Conservation (phyloP, 1,140 invertebrate genomes). For the Triops cancriformis region DNA sequence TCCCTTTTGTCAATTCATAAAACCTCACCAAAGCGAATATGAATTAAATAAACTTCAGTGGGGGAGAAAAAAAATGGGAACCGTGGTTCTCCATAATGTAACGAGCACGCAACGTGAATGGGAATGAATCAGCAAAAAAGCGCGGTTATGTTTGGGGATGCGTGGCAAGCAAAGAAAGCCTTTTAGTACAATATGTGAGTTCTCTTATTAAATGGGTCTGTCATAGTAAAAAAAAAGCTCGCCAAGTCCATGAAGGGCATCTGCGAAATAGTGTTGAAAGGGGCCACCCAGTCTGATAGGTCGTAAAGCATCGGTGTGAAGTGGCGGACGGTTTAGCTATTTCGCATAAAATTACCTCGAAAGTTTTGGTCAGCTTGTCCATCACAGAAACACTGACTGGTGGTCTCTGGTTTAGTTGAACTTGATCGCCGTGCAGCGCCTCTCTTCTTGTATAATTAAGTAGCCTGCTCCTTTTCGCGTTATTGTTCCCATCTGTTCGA, state of each 20-base stretch:
- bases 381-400: background rate
- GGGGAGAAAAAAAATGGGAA: background rate
- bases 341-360: background rate
- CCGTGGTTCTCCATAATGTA: background rate
- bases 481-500: background rate
- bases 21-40: background rate
- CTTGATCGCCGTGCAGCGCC: background rate
- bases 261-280: slow-evolving; percentile 5
- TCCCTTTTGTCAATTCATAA: background rate
- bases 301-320: slow-evolving; percentile 2
- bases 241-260: background rate
- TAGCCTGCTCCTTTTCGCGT: background rate
- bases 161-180: background rate
- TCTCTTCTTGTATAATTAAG: background rate
- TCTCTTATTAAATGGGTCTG: background rate
- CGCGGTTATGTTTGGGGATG: background rate
- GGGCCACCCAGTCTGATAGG: background rate
- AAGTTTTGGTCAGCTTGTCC: background rate
- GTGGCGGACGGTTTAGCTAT: background rate
- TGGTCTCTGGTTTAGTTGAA: background rate
- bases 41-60: background rate
- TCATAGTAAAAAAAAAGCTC: background rate
- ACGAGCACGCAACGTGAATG: background rate
- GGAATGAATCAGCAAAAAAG: background rate
- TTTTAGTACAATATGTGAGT: background rate